Conservation (phyloP, 2,888 invertebrate genomes). For the Himalopsyche kuldschensis region DNA sequence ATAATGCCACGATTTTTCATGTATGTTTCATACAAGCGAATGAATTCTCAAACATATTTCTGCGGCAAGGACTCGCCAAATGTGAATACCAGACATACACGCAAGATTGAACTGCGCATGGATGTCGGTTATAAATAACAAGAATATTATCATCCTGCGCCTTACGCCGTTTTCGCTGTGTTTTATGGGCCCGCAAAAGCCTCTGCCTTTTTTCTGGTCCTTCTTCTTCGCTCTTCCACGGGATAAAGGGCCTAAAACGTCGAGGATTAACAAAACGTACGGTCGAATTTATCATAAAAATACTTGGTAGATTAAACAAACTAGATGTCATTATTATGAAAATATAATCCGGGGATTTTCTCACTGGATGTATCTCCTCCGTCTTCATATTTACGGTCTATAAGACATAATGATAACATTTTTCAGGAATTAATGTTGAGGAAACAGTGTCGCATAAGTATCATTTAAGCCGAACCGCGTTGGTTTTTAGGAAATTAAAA, state of each 20-base stretch:
- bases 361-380: not conserved
- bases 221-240: conserved; percentile 22
- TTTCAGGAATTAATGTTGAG: not conserved
- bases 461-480: not conserved
- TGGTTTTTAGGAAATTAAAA: not conserved
- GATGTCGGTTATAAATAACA: conserved; percentile 39
- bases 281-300: conserved; percentile 30
- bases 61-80: not conserved
- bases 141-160: conserved; percentile 38
- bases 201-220: conserved; percentile 29
- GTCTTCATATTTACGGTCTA: not conserved
- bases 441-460: not conserved
- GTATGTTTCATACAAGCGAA: not conserved
- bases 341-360: conserved; percentile 16
- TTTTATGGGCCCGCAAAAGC: conserved; percentile 37
- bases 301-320: conserved; percentile 22
- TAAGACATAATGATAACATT: not conserved
- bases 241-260: conserved; percentile 30
- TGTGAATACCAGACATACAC: not conserved
- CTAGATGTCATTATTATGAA: conserved; percentile 25
- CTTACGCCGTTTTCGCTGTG: conserved; percentile 36
- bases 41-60: not conserved
- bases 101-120: conserved; percentile 25
- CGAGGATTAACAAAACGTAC: conserved; percentile 32
- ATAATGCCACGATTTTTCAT: not conserved